Base-by-base conservation (phyloP, 2,113 vertebrate species). In the Choloepus hoffmanni region DNA sequence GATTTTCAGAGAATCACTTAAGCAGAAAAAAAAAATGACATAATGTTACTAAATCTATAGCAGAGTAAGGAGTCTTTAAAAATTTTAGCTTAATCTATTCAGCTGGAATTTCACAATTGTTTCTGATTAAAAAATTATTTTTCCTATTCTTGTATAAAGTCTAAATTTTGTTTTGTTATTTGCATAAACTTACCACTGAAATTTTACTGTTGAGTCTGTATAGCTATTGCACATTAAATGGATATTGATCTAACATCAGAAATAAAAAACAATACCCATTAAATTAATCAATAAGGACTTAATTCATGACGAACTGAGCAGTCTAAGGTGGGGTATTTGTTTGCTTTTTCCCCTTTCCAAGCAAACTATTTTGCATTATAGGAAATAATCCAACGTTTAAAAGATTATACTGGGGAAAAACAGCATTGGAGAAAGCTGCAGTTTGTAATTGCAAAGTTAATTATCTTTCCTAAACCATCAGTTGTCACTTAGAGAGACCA, bases 381-480 rank as follows among this genome's bases (percentile, higher is more conserved):
- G 97, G 90, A 98, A 98, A 98, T 89, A 98, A 93, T 97, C 94
- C 97, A 98, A 98, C 93, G 98, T 98, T 98, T 98, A 98, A 97
- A 98, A 98, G 97, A 98, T 98, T 98, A 98, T 98, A 97, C 97
- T 97, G 97, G 97, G 98, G 98, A 97, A 98, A 98, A 98, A 97
- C 97, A 97, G 98, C 98, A 96, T 96, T 98, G 98, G 98, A 98
- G 98, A 99, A 99, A 99, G 99, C 99, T 98, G 98, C 88, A 91
- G 98, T 98, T 98, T 98, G 98, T 99, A 99, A 99, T 99, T 99
- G 99, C 99, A 99, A 99, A 99, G 99, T 99, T 99, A 99, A 99
- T 99, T 99, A 99, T 99, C 99, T 99, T 99, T 99, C 98, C 99
- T 98, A 99, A 99, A 99, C 99, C 99, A 99, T 99, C 99, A 99